These are phyloP conservation scores for Doryteuthis pealeii DNA, from an alignment of 1,140 invertebrate species.

Conservation along the genomic window DNA sequence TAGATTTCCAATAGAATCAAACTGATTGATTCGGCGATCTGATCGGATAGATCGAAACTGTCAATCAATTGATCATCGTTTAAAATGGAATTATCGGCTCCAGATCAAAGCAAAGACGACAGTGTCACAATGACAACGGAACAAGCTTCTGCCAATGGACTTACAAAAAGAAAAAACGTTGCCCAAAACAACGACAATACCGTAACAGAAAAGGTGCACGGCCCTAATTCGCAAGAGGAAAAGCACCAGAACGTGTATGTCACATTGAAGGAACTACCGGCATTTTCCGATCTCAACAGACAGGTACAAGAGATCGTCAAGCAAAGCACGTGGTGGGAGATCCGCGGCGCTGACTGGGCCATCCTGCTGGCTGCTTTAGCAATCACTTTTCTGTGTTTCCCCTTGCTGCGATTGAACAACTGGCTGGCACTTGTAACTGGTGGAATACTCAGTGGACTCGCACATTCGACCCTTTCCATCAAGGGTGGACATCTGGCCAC, in stretches of 20 bases:
- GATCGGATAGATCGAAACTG: too few relatives aligned
- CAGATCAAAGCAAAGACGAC: too few relatives aligned
- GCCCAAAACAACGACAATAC: too few relatives aligned
- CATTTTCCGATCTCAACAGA: slow-evolving; percentile 35
- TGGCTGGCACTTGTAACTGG: slow-evolving; percentile 24
- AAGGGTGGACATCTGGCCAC: slow-evolving; percentile 41
- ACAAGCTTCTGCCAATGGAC: too few relatives aligned
- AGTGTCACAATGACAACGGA: too few relatives aligned
- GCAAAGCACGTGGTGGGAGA: slow-evolving; percentile 41
- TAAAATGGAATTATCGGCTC: too few relatives aligned
- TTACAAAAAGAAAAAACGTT: too few relatives aligned
- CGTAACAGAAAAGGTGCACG: too few relatives aligned
- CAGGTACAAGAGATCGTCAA: slow-evolving; percentile 36
- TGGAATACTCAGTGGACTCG: slow-evolving; percentile 39
- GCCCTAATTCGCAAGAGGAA: not conserved
- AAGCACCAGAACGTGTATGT: slow-evolving; percentile 27
- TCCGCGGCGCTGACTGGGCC: slow-evolving; percentile 47
- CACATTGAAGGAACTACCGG: slow-evolving; percentile 39
- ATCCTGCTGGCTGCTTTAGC: slow-evolving; percentile 23
- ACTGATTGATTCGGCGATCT: too few relatives aligned
- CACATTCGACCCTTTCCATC: slow-evolving; percentile 35
- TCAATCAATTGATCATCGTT: too few relatives aligned
- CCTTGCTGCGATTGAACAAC: slow-evolving; percentile 26
- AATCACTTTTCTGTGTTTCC: slow-evolving; percentile 28
- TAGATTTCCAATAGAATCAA: too few relatives aligned